Evolutionary conservation across 2,797 vertebrate genomes (phyloP), one percentile per base, ranked within the genome.

Genomic region (Lacerta agilis): DNA sequence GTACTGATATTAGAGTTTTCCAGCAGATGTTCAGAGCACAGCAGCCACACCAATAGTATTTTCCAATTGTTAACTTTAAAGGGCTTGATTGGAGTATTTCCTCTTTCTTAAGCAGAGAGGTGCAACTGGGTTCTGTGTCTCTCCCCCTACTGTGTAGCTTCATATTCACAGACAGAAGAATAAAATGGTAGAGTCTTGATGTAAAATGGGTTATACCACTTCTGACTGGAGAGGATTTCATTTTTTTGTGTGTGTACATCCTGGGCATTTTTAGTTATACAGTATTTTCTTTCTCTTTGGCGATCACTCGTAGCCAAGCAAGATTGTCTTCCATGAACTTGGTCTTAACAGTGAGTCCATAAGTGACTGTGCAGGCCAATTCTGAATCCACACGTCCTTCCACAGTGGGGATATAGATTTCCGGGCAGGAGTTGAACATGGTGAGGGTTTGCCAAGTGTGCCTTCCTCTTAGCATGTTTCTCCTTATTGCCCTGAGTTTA

Each of bases 21-120:
- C 94, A 96, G 58, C 89, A 93, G 86, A 83, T 86, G 88, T 93
- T 96, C 81, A 86, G 91, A 94, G 29, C 86, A 78, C 85, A 82
- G 89, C 80, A 94, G 91, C 94, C 95, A 94, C 93, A 93, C 90
- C 89, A 85, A 81, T 73, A 88, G 89, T 91, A 67, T 95, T 96
- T 94, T 94, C 92, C 95, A 93, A 87, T 89, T 87, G 85, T 91
- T 0, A 1, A 82, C 49, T 84, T 85, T 80, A 77, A 93, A 92
- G 76, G 45, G 61, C 41, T 55, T 55, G 49, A 1, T 55, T 83
- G 66, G 80, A 71, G 67, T 7, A 86, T 71, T 79, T 71, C 13
- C 2, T 36, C 64, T 27, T 15, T 36, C 41, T 82, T 45, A 69
- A 71, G 64, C 18, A 38, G 58, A 75, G n/a, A 87, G n/a, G 38